A percentile compares a stretch with the other conserved stretches of the same genome.
Evolutionary conservation across 92 coral and sea anemone genomes (phyloP).

Genomic region (Bergia sp.): DNA sequence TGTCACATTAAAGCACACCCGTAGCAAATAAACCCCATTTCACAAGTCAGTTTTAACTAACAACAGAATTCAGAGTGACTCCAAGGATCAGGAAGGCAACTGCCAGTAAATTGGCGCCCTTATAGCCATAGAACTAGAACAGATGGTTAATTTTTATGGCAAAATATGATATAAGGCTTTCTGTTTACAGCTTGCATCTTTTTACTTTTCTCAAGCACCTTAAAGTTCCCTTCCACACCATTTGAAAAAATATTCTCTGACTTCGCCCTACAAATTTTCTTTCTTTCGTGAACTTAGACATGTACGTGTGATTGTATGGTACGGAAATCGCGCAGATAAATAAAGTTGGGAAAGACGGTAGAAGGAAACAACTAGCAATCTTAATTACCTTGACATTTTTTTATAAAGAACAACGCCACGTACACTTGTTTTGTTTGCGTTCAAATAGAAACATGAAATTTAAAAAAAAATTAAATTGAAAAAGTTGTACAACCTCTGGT

Average conservation of each 20-base stretch:
- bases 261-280: neutral
- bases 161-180: neutral
- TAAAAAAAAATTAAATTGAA: neutral
- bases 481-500: neutral
- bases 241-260: too few relatives aligned
- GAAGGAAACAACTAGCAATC: neutral
- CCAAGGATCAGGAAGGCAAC: neutral
- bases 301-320: neutral
- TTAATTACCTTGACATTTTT: neutral
- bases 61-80: neutral
- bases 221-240: neutral
- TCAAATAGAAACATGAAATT: neutral
- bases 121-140: neutral
- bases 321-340: neutral
- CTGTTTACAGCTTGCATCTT: neutral
- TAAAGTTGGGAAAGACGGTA: neutral
- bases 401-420: neutral
- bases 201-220: too few relatives aligned
- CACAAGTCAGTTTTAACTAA: neutral
- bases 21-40: neutral
- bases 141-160: neutral
- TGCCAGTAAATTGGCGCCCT: slow-evolving; percentile 20
- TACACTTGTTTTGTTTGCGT: neutral
- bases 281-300: neutral
- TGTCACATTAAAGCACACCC: neutral